These are phyloP conservation scores for Haemorhous mexicanus DNA, from an alignment of 2,113 vertebrate species.

Conservation along the genomic window DNA sequence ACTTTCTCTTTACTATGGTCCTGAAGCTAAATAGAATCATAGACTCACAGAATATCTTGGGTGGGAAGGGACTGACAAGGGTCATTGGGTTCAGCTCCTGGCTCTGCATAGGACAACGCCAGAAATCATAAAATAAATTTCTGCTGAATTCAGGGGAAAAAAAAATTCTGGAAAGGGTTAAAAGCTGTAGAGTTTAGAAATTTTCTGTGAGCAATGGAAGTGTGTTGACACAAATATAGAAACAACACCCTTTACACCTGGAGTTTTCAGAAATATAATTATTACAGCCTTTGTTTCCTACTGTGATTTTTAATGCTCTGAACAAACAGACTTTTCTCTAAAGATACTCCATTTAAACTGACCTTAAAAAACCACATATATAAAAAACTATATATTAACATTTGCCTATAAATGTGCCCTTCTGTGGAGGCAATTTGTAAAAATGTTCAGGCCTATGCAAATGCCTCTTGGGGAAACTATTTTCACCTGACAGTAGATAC, in stretches of 20 bases:
- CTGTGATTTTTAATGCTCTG: background rate
- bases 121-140: background rate
- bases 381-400: background rate
- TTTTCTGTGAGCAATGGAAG: background rate
- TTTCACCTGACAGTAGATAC: background rate
- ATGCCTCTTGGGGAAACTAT: background rate
- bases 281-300: background rate
- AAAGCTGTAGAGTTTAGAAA: background rate
- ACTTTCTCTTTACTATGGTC: background rate
- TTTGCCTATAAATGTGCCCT: background rate
- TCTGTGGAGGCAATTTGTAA: background rate
- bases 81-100: background rate
- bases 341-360: background rate
- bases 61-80: background rate
- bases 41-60: background rate
- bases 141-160: background rate
- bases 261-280: background rate
- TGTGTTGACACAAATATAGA: background rate
- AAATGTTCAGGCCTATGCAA: background rate
- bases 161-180: background rate
- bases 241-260: background rate
- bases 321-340: background rate
- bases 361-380: background rate
- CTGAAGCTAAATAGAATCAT: background rate
- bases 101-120: background rate